Percentiles rank a stretch among this genome's conserved stretches.
Conservation (phyloP, 2,888 invertebrate species). For the Agrilus biguttatus region DNA sequence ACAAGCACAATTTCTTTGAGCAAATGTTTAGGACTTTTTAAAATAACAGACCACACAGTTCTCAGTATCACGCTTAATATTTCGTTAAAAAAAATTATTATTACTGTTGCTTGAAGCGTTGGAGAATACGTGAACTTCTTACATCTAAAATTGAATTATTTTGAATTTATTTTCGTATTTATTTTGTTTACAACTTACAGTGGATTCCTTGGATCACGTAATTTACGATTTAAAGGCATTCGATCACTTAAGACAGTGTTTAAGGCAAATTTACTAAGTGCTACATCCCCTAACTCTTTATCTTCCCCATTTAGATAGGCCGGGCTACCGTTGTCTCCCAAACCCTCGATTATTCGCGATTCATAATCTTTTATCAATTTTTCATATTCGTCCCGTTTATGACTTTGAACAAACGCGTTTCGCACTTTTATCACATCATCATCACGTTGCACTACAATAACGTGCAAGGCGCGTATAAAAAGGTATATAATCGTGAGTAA, state of each 20-base stretch:
- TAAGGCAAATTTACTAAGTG: slow-evolving; percentile 70
- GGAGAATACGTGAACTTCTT: slow-evolving; percentile 44
- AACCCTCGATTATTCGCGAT: slow-evolving; percentile 45
- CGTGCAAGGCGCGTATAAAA: too few species aligned
- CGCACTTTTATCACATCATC: neutral
- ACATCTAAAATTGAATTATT: slow-evolving; percentile 35
- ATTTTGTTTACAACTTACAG: slow-evolving; percentile 24
- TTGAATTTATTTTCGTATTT: slow-evolving; percentile 9
- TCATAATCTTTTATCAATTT: slow-evolving; percentile 32
- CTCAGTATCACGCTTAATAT: slow-evolving; percentile 59
- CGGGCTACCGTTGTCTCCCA: slow-evolving; percentile 59
- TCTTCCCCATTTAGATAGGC: slow-evolving; percentile 58
- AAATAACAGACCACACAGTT: slow-evolving; percentile 82
- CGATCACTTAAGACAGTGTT: slow-evolving; percentile 81
- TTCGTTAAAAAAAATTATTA: slow-evolving; percentile 67
- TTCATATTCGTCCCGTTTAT: slow-evolving; percentile 3
- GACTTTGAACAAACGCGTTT: neutral
- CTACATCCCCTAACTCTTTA: slow-evolving; percentile 48
- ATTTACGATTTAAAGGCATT: slow-evolving; percentile 68
- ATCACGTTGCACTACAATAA: neutral
- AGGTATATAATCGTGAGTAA: too few species aligned
- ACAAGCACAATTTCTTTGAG: slow-evolving; percentile 86
- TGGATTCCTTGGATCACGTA: slow-evolving; percentile 46
- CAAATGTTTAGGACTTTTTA: slow-evolving; percentile 51
- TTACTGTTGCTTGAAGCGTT: slow-evolving; percentile 49